Evolutionary conservation across 2,888 invertebrate genomes (phyloP), one percentile per base, ranked within the genome.

Genomic region (Kuschelorhynchus macadamiae): DNA sequence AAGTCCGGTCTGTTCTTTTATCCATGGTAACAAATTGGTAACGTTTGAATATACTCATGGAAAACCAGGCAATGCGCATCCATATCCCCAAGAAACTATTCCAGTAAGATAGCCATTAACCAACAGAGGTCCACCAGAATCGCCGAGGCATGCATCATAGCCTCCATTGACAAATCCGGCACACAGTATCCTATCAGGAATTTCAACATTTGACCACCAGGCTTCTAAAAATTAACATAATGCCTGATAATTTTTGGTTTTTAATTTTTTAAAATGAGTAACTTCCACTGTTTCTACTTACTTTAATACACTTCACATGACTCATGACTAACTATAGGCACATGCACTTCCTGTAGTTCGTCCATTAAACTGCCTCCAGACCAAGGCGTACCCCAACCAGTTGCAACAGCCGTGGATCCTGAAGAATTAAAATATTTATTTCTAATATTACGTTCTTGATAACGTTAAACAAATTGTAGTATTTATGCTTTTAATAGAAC

Each of bases 71-170:
- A 64, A 63, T 21, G 74, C 76, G 42, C 75, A 75, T 47, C 74
- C 74, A 36, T 70, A 62, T 17, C 75, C 75, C 74, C 74, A 76
- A n/a, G 75, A 75, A 3, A 75, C 75, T 12, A 76, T 59, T 14
- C 76, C 76, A 30, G 64, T 67, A 11, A 76, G 66, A 33, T 65
- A 59, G n/a, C 50, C 57, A 21, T 65, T 55, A 12, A 72, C 62
- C 11, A 68, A 59, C 46, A 75, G 53, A 30, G 76, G 76, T 47
- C 76, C 75, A 20, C 76, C 76, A 9, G 75, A 74, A 30, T 76
- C 76, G 46, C 74, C 76, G 66, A 74, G 67, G 61, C 71, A 73
- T 12, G 67, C 60, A 46, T 71, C 71, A 46, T 87, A 86, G 44
- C 88, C 86, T 39, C 68, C 68, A 7, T 55, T 52, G 2, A 50